Percentiles rank a stretch among this genome's conserved stretches.
Conservation (phyloP, 2,113 vertebrate genomes). For the Malurus melanocephalus region DNA sequence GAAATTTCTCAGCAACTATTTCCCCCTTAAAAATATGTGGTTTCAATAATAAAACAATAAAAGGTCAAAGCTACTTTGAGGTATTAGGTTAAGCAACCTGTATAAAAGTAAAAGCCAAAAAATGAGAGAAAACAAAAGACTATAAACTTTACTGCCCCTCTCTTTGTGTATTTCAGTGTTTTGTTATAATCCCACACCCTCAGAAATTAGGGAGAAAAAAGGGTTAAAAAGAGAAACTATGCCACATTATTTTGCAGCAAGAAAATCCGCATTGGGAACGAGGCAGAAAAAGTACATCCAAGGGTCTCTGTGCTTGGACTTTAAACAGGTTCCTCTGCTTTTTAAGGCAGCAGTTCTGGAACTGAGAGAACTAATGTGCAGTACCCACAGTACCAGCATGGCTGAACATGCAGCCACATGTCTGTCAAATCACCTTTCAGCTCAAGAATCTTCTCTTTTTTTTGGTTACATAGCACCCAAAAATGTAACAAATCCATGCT, state of each 20-base stretch:
- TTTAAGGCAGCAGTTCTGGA: background rate
- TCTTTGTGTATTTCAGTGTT: background rate
- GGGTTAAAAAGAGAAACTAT: background rate
- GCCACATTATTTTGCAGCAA: background rate
- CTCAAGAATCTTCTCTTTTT: background rate
- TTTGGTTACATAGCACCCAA: background rate
- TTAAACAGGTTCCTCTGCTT: background rate
- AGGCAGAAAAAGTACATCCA: background rate
- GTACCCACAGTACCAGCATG: background rate
- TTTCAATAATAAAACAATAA: background rate
- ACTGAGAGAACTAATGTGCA: background rate
- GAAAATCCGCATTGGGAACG: background rate
- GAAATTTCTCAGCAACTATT: background rate
- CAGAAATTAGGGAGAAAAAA: background rate
- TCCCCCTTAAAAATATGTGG: background rate
- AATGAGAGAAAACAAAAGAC: background rate
- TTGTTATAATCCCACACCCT: background rate
- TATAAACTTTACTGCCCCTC: background rate
- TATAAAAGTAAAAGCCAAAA: background rate
- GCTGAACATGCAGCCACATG: accelerated
- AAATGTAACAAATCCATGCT: background rate
- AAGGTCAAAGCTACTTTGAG: background rate
- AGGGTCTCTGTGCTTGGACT: background rate
- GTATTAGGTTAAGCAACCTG: background rate
- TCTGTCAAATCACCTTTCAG: background rate